phyloP scores from a whole-genome alignment of 2,888 invertebrate species.

The Meandrusa payeni region DNA sequence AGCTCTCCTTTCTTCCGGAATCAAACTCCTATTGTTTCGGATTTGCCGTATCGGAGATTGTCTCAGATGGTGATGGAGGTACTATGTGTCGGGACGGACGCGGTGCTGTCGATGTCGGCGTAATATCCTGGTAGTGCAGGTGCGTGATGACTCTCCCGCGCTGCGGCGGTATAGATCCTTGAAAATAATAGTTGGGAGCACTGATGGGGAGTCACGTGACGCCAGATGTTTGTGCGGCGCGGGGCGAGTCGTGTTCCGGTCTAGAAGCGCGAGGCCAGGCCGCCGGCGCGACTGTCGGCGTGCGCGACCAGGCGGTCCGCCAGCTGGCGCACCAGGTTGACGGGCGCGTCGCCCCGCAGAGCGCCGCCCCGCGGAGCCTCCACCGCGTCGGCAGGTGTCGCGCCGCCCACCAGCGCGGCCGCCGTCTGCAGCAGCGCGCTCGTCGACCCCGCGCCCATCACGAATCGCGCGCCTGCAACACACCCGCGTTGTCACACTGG shows the following conservation, averaged over 20 bases:
- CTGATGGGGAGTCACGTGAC: too few relatives aligned
- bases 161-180: too few relatives aligned
- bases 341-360: slow-evolving; percentile 59
- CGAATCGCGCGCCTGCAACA: slow-evolving; percentile 55
- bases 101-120: too few relatives aligned
- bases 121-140: too few relatives aligned
- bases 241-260: slow-evolving; percentile 27
- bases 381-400: slow-evolving; percentile 30
- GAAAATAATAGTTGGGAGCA: too few relatives aligned
- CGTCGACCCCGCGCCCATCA: slow-evolving; percentile 57
- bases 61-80: too few relatives aligned
- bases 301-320: slow-evolving; percentile 84
- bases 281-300: slow-evolving; percentile 87
- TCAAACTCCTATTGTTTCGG: too few relatives aligned
- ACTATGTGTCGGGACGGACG: too few relatives aligned
- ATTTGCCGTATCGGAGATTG: too few relatives aligned
- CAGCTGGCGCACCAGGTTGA: slow-evolving; percentile 84
- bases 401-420: slow-evolving; percentile 38
- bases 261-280: slow-evolving; percentile 84
- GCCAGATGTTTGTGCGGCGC: neutral
- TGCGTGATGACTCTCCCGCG: too few relatives aligned
- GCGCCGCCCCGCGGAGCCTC: slow-evolving; percentile 16
- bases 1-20: too few relatives aligned
- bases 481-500: too few relatives aligned
- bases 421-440: slow-evolving; percentile 47